Base-by-base conservation (phyloP, 2,888 invertebrate species). In the Diachrysia chrysitis region DNA sequence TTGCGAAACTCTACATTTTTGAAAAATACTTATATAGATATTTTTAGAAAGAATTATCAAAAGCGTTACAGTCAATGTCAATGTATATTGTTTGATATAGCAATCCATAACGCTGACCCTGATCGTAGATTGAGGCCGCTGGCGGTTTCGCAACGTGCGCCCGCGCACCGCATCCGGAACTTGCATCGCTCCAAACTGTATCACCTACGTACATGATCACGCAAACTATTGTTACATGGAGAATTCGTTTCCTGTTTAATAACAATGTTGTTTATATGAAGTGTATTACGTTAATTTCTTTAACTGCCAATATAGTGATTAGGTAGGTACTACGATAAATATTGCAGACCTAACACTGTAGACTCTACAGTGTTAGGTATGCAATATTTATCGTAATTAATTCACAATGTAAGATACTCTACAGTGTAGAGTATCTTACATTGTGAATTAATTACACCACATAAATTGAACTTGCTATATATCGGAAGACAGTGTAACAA, bases 81-180 rank as follows among this genome's bases (percentile, higher is more conserved):
- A 72, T 61, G 60, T 63, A 71, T 70, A 75, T 67, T 69, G 69
- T 66, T 72, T 72, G 70, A 75, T 75, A 78, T 68, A 67, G 64
- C 75, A 73, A 75, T 81, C 76, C 76, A 62, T 77, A 82, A 69
- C 61, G 69, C 66, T 83, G 83, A 83, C 83, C 82, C 82, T 83
- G 83, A 77, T 83, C 73, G 71, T 67, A 75, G 68, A 82, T 79
- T 79, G 78, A 78, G 84, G 81, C 56, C 79, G 71, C 68, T 69
- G 73, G 58, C 71, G 69, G 70, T 81, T 78, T 79, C 76, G 76
- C 81, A 83, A 83, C 69, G 73, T 58, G 71, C 68, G 71, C 70
- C 63, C 65, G 69, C 70, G 63, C 69, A 58, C 29, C 73, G 76
- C 76, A 79, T 79, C 82, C 82, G 81, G 81, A 83, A 77, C 79